A percentile compares a stretch with the other conserved stretches of the same genome.
phyloP scores from a whole-genome alignment of 2,888 invertebrate species.

The Onthophagus sagittarius region DNA sequence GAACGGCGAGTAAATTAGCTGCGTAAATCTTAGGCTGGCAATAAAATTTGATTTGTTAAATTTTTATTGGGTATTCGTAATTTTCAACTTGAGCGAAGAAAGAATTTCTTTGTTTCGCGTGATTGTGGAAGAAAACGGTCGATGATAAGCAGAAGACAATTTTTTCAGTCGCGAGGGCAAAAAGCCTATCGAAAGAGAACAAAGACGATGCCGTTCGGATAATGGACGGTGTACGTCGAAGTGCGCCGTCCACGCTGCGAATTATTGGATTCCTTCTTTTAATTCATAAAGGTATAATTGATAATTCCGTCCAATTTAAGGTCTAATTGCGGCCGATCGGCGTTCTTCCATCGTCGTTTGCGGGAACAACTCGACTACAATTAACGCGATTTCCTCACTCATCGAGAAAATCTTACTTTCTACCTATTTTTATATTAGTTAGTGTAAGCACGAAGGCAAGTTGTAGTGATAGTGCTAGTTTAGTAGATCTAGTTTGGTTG shows the following conservation, averaged over 20 bases:
- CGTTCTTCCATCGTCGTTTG: neutral
- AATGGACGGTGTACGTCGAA: neutral
- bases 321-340: neutral
- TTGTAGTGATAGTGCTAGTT: too few species aligned
- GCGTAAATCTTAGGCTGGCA: conserved; percentile 18
- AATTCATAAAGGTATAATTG: neutral
- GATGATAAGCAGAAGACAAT: neutral
- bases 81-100: neutral
- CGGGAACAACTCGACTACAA: neutral
- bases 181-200: neutral
- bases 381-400: neutral
- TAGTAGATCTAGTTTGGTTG: too few species aligned
- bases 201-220: neutral
- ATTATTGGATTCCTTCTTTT: neutral
- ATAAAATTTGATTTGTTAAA: conserved; percentile 25
- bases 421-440: too few species aligned
- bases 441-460: too few species aligned
- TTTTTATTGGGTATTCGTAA: conserved; percentile 22
- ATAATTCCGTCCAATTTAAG: neutral
- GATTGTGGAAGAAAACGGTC: neutral
- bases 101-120: neutral
- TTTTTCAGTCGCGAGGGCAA: neutral
- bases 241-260: neutral
- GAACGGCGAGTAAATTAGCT: conserved; percentile 16
- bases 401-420: too few species aligned